phyloP scores from a whole-genome alignment of 2,888 invertebrate genomes.

The Parapristionchus giblindavisi region DNA sequence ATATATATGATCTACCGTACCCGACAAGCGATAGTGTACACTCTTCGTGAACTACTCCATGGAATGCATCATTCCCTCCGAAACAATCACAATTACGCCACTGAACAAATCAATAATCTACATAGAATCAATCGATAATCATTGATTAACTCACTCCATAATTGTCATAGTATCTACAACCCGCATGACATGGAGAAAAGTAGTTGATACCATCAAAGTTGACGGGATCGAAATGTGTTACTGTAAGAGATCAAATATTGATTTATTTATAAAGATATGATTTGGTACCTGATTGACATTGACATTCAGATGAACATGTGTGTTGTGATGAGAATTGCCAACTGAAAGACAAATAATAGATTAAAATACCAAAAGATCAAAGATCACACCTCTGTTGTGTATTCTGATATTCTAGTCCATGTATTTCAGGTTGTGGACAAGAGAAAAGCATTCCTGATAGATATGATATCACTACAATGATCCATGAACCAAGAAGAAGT shows the following conservation, averaged over 20 bases:
- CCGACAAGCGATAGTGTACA: constrained; percentile 39
- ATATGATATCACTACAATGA: constrained; percentile 48
- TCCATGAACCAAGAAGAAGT: constrained; percentile 48
- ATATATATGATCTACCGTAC: not conserved
- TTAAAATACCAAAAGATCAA: not conserved
- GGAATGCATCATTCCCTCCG: constrained; percentile 41
- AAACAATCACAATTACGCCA: constrained; percentile 55
- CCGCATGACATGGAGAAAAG: constrained; percentile 82
- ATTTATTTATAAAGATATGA: not conserved
- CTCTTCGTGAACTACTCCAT: constrained; percentile 48
- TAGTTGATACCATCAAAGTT: constrained; percentile 75
- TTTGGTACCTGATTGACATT: constrained; percentile 9
- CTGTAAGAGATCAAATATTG: not conserved
- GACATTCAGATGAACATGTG: constrained; percentile 18
- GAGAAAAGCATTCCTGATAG: constrained; percentile 39
- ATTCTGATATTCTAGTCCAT: constrained; percentile 25
- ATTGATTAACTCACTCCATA: constrained; percentile 2
- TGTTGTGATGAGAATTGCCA: not conserved
- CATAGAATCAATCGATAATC: not conserved
- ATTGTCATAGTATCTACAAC: constrained; percentile 73
- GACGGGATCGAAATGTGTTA: constrained; percentile 76
- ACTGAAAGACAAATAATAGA: not conserved
- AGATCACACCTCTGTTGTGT: constrained; percentile 1
- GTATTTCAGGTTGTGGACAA: constrained; percentile 23
- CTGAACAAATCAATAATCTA: constrained; percentile 39